phyloP scores from a whole-genome alignment of 2,113 vertebrate genomes.

The Nyctereutes procyonoides region DNA sequence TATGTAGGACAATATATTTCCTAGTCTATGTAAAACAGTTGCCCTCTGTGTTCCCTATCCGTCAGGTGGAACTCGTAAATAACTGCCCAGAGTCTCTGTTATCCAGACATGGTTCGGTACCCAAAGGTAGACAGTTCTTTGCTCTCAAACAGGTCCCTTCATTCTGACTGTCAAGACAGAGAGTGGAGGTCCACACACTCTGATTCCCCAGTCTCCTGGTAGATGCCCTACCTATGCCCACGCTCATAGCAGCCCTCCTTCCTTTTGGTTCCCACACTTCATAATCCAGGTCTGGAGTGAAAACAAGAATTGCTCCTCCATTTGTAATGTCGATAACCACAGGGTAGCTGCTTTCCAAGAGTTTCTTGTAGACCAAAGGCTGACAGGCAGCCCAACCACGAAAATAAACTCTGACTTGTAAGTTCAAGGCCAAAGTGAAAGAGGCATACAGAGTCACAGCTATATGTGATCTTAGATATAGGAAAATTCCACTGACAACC shows the following conservation, averaged over 20 bases:
- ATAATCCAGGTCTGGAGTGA: not conserved
- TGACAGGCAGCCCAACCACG: not conserved
- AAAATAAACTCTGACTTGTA: conserved; percentile 49
- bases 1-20: not conserved
- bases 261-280: not conserved
- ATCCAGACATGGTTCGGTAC: not conserved
- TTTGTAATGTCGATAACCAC: conserved; percentile 1
- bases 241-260: not conserved
- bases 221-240: not conserved
- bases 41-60: not conserved
- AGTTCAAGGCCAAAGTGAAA: conserved; percentile 35
- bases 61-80: not conserved
- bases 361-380: not conserved
- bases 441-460: not conserved
- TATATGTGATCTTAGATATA: not conserved
- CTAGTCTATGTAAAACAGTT: not conserved
- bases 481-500: conserved; percentile 11
- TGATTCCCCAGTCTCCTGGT: fast-evolving
- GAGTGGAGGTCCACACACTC: not conserved
- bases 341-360: conserved; percentile 9
- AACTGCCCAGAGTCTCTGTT: not conserved
- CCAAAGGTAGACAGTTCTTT: not conserved
- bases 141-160: not conserved
- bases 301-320: not conserved
- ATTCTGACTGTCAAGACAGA: not conserved